Percentiles rank a stretch among this genome's conserved stretches.
phyloP scores from a whole-genome alignment of 2,888 invertebrate species.

The Tigriopus californicus region DNA sequence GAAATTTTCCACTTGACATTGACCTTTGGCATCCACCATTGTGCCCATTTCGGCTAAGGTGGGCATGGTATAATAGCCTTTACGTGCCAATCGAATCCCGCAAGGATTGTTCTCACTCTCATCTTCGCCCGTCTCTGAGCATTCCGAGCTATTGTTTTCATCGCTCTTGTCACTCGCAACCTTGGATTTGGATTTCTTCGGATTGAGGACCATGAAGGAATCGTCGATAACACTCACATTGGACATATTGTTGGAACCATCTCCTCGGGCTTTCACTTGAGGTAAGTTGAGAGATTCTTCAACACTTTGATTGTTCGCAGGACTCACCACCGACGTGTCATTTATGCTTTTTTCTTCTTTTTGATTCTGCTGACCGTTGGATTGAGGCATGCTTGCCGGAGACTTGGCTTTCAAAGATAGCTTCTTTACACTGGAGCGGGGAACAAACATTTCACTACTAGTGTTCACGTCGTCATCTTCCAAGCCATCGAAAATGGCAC shows the following conservation, averaged over 20 bases:
- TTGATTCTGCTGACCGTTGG: background rate
- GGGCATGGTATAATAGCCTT: slow-evolving; percentile 84
- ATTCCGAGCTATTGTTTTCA: background rate
- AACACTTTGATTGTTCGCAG: background rate
- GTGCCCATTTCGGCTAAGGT: slow-evolving; percentile 55
- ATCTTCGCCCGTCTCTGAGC: background rate
- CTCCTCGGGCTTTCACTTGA: background rate
- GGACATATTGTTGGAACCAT: background rate
- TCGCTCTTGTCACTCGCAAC: background rate
- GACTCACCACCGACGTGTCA: background rate
- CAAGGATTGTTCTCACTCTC: slow-evolving; percentile 37
- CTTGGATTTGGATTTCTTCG: background rate
- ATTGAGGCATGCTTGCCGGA: background rate
- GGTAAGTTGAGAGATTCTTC: background rate
- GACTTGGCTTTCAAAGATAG: slow-evolving; percentile 40
- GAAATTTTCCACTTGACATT: slow-evolving; percentile 64
- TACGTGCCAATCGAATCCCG: slow-evolving; percentile 51
- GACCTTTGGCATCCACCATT: slow-evolving; percentile 46
- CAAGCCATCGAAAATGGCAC: slow-evolving; percentile 55
- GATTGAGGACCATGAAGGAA: slow-evolving; percentile 15
- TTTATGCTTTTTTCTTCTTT: background rate
- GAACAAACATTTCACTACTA: slow-evolving; percentile 29
- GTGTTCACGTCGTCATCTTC: slow-evolving; percentile 46
- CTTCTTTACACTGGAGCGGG: slow-evolving; percentile 41
- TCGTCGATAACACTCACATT: slow-evolving; percentile 15